A percentile compares a stretch with the other conserved stretches of the same genome.
phyloP scores from a whole-genome alignment of 2,797 vertebrate genomes.

The Pogonophryne albipinna region DNA sequence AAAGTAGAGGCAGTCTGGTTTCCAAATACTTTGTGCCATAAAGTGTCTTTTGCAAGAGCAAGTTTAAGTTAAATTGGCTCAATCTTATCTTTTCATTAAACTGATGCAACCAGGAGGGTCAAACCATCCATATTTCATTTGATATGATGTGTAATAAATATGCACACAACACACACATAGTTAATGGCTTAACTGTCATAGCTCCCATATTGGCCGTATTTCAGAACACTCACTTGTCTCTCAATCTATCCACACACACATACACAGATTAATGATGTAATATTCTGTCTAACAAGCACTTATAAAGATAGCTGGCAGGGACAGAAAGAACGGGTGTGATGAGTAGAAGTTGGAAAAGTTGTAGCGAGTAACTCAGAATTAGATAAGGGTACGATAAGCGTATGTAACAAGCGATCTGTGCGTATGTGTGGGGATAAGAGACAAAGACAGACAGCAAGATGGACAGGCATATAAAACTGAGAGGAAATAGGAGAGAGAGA shows the following conservation, averaged over 20 bases:
- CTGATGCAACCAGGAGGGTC: background rate
- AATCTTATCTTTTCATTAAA: background rate
- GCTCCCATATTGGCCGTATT: background rate
- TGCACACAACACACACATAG: background rate
- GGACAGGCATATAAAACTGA: conserved; percentile 31
- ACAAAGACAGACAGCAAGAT: conserved; percentile 7
- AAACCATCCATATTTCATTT: background rate
- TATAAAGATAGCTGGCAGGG: conserved; percentile 17
- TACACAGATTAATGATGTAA: background rate
- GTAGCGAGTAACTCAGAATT: conserved; percentile 17
- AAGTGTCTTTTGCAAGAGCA: background rate
- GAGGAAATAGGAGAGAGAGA: conserved; percentile 15
- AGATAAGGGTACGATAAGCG: background rate
- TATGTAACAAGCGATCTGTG: conserved; percentile 12
- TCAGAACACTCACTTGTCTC: conserved; percentile 25
- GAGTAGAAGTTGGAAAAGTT: conserved; percentile 1
- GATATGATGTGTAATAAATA: background rate
- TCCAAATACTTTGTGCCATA: background rate
- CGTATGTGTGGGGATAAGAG: background rate
- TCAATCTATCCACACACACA: conserved; percentile 20
- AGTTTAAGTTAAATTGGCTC: background rate
- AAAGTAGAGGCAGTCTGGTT: background rate
- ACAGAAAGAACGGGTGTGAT: conserved; percentile 8
- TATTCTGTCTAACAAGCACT: conserved; percentile 45
- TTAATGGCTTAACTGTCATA: background rate